These are phyloP conservation scores for Pseudocheirus occidentalis DNA, from an alignment of 2,797 vertebrate genomes.

Conservation along the genomic window DNA sequence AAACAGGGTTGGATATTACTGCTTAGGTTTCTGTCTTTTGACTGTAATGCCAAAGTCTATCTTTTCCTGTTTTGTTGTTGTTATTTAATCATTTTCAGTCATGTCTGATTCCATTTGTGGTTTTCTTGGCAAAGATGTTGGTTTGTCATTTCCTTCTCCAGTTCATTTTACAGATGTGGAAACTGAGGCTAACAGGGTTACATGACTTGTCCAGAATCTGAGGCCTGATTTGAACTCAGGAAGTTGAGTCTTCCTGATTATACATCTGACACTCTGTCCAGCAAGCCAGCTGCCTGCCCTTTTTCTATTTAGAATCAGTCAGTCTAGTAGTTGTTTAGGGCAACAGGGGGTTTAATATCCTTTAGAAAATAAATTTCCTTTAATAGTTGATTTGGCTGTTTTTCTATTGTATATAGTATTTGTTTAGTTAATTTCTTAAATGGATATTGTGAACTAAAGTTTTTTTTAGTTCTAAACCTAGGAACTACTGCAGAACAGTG, in stretches of 20 bases:
- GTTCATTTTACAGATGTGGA: neutral
- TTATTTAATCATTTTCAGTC: neutral
- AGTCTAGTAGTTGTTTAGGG: slow-evolving; percentile 40
- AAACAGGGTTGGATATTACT: neutral
- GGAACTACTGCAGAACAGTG: neutral
- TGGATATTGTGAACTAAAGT: neutral
- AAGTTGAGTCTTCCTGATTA: neutral
- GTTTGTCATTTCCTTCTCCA: neutral
- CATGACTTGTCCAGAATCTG: neutral
- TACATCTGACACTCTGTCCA: neutral
- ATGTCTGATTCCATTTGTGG: neutral
- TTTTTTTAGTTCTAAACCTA: neutral
- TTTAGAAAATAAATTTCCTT: slow-evolving; percentile 33
- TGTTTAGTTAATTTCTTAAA: slow-evolving; percentile 49
- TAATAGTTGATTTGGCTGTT: slow-evolving; percentile 6
- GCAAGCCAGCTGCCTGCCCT: neutral
- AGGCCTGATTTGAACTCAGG: neutral
- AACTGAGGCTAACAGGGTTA: neutral
- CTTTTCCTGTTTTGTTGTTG: neutral
- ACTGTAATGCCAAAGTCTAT: slow-evolving; percentile 1
- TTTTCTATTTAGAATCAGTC: slow-evolving; percentile 44
- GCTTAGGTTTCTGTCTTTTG: slow-evolving; percentile 52
- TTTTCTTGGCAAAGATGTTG: neutral
- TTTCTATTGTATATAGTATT: slow-evolving; percentile 49
- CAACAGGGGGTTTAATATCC: neutral